Conservation (phyloP, 2,113 vertebrate species). For the Saguinus midas region DNA sequence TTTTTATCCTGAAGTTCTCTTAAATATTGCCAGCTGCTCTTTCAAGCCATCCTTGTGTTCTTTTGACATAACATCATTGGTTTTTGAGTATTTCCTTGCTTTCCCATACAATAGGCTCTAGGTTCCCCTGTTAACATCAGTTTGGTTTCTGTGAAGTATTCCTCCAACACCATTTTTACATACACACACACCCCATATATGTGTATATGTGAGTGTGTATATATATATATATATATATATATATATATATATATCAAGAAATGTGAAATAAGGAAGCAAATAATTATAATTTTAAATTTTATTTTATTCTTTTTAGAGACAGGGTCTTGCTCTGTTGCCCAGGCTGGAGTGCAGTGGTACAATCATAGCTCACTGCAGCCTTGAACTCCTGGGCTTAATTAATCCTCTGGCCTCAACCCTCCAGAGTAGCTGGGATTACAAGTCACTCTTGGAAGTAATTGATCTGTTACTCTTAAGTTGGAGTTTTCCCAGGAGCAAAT, state of each 20-base stretch:
- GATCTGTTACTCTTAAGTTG: not conserved
- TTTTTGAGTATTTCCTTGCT: not conserved
- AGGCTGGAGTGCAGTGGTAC: too few species aligned
- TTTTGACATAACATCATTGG: not conserved
- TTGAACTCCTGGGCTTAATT: too few species aligned
- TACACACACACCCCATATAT: not conserved
- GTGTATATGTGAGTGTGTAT: too few species aligned
- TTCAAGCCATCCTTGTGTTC: not conserved
- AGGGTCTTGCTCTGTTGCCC: too few species aligned
- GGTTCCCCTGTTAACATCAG: not conserved
- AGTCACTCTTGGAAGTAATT: not conserved
- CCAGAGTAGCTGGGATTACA: too few species aligned
- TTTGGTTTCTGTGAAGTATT: not conserved
- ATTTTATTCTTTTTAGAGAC: too few species aligned
- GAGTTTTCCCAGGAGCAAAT: conserved; percentile 1
- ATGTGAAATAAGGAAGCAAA: conserved; percentile 2
- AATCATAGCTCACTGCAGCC: too few species aligned
- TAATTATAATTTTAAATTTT: not conserved
- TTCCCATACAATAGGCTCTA: not conserved
- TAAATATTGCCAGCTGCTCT: not conserved
- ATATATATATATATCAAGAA: not conserved
- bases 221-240: too few species aligned
- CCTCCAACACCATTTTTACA: not conserved
- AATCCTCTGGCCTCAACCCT: too few species aligned
- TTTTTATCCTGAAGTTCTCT: not conserved